Evolutionary conservation across 2,888 invertebrate species (phyloP).

Genomic region (Ennomos fuscantarius): DNA sequence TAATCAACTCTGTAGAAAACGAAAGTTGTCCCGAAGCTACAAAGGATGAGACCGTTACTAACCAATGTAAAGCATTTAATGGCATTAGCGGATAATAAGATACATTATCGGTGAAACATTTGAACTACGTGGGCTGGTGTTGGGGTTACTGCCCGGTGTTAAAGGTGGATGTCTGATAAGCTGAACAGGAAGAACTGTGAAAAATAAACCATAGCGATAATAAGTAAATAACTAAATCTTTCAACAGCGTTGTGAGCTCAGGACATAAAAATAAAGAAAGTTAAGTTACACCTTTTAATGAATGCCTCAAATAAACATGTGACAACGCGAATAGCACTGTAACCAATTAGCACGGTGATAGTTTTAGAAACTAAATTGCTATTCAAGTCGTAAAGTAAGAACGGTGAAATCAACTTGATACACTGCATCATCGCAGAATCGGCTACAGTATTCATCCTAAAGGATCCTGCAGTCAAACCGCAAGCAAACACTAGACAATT

Average conservation of each 20-base stretch:
- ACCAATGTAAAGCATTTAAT: conserved; percentile 16
- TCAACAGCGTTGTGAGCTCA: too few species aligned
- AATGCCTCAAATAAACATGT: too few species aligned
- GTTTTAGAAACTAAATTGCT: conserved; percentile 1
- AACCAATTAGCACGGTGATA: neutral
- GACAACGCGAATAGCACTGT: too few species aligned
- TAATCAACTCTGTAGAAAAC: conserved; percentile 61
- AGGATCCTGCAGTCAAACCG: conserved; percentile 41
- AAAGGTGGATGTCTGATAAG: conserved; percentile 21
- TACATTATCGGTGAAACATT: conserved; percentile 19
- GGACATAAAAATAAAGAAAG: too few species aligned
- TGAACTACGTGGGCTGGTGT: conserved; percentile 15
- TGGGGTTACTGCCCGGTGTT: conserved; percentile 12
- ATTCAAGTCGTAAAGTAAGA: conserved; percentile 21
- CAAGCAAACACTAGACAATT: conserved; percentile 58
- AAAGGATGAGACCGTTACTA: conserved; percentile 41
- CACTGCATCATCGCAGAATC: conserved; percentile 48
- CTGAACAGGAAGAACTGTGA: neutral
- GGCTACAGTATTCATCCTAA: conserved; percentile 35
- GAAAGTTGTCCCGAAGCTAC: conserved; percentile 59
- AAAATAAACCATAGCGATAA: neutral
- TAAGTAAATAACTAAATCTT: too few species aligned
- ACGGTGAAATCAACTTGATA: conserved; percentile 26
- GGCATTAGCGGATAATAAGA: conserved; percentile 16
- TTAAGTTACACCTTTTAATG: too few species aligned